Base-by-base conservation (phyloP, 1,140 invertebrate genomes). In the Drosophila varians region DNA sequence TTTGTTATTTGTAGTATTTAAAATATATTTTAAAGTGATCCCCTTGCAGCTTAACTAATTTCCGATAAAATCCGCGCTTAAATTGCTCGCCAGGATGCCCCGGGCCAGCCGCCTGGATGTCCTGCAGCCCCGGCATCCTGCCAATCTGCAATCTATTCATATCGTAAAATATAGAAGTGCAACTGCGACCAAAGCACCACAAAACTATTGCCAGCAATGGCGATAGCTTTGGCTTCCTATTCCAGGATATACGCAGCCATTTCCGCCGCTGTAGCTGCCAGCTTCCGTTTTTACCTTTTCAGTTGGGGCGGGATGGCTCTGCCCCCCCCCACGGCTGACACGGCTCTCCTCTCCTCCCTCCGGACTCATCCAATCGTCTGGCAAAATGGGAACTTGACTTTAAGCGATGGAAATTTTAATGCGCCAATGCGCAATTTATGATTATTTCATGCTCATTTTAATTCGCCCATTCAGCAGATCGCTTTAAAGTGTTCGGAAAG, bases 401-500 rank as follows among this genome's bases (percentile, higher is more conserved):
- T 61, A 84, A 84, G 69, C 77, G 72, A 49, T 46, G 65, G 42
- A 62, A 71, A 83, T 84, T 79, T 76, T 56, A 75, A 84, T 84
- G 74, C 79, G 79, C 75, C 79, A 84, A 75, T 84, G 79, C 71
- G 61, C 79, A 84, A 86, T 86, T 86, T 86, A 86, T 86, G 82
- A 77, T 68, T 69, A 80, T 86, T 80, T 86, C 62, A 66, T 86
- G 66, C 54, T 64, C 68, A 82, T 82, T 86, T 82, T 87, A 86
- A 86, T 86, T 82, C 52, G 82, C 64, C 43, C 74, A 74, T 58
- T 82, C 77, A 77, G 77, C 77, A 46, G 51, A 42, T 28, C 47
- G 40, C 61, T 87, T 84, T 84, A 87, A 80, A 71, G 19, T n/a
- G 62, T n/a, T 6, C n/a, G 16, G 16, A 11, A 5, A 25, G 3